A percentile compares a stretch with the other conserved stretches of the same genome.
These are phyloP conservation scores for Bambusicola thoracicus DNA, from an alignment of 2,113 vertebrate species.

Conservation along the genomic window DNA sequence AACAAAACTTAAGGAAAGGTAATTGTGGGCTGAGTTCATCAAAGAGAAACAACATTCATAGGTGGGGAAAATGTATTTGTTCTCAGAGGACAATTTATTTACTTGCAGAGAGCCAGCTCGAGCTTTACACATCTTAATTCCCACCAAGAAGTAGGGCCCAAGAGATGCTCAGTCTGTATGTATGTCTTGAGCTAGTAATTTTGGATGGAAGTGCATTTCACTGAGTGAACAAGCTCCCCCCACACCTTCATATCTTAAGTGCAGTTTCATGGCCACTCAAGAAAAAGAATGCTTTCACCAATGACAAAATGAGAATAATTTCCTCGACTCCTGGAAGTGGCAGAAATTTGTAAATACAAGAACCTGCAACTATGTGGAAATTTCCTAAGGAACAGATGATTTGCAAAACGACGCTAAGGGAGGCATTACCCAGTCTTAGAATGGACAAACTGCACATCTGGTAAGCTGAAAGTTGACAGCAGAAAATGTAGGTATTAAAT, in stretches of 20 bases:
- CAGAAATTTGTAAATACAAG: neutral
- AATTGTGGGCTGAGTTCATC: slow-evolving; percentile 6
- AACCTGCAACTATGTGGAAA: neutral
- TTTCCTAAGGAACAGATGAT: neutral
- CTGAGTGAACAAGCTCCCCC: neutral
- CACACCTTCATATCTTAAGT: neutral
- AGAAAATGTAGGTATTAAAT: neutral
- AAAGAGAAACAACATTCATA: slow-evolving; percentile 52
- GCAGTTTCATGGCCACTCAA: neutral
- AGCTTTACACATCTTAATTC: slow-evolving; percentile 7
- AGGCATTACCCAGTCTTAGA: neutral
- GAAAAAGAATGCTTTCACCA: neutral
- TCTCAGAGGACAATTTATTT: neutral
- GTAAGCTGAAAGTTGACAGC: neutral
- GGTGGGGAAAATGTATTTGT: slow-evolving; percentile 26
- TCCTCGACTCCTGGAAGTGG: neutral
- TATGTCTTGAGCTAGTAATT: neutral
- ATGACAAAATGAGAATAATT: neutral
- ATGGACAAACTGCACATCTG: slow-evolving; percentile 12
- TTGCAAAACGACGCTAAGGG: neutral
- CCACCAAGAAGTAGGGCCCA: neutral
- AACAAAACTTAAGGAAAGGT: slow-evolving; percentile 52
- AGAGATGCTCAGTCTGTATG: neutral
- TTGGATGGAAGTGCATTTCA: neutral
- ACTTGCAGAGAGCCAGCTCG: slow-evolving; percentile 5